Conservation (phyloP, 2,797 vertebrate species). For the Leptatherina wallacei region DNA sequence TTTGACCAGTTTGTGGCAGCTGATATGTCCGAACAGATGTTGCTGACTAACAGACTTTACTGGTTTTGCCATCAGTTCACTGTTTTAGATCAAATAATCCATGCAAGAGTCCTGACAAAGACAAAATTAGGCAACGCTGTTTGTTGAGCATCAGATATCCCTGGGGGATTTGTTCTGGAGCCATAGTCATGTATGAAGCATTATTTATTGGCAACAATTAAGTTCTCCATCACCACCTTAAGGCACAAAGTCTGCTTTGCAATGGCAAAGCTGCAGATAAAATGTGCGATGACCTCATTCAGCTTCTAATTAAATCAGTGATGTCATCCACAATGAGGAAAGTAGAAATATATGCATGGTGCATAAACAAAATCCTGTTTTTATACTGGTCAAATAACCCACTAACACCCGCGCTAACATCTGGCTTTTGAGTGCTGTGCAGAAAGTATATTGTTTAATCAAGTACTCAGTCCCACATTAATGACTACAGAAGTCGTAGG, state of each 20-base stretch:
- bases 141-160: slow-evolving; percentile 7
- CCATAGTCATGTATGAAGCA: slow-evolving; percentile 48
- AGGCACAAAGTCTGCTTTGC: background rate
- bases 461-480: background rate
- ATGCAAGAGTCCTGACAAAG: background rate
- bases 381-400: background rate
- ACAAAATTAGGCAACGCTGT: background rate
- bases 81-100: background rate
- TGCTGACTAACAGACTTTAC: background rate
- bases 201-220: slow-evolving; percentile 24
- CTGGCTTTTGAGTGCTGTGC: background rate
- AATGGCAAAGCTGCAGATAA: slow-evolving; percentile 28
- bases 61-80: background rate
- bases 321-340: slow-evolving; percentile 12
- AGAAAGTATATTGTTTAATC: background rate
- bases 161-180: slow-evolving; percentile 17
- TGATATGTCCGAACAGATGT: background rate
- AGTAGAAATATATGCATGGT: background rate
- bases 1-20: background rate
- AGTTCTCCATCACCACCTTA: slow-evolving; percentile 19
- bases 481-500: background rate
- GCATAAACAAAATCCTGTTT: background rate
- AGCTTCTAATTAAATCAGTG: slow-evolving; percentile 25
- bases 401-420: background rate
- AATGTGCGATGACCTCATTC: slow-evolving; percentile 36